phyloP scores from a whole-genome alignment of 1,140 invertebrate genomes.

The Leptinotarsa undecemlineata region DNA sequence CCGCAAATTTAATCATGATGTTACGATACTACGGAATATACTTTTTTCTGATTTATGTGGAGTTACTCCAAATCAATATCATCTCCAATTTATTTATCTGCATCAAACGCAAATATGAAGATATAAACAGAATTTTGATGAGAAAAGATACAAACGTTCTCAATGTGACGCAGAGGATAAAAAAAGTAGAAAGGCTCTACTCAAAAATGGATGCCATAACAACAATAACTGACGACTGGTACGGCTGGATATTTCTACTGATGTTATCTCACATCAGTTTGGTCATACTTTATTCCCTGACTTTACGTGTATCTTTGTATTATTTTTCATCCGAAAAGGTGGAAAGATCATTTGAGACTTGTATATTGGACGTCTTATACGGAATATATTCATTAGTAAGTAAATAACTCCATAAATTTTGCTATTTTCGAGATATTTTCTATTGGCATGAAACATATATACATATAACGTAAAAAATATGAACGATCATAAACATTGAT shows the following conservation, averaged over 20 bases:
- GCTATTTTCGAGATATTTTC: too few species aligned
- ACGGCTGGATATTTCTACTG: not conserved
- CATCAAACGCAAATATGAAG: not conserved
- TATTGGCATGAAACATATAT: too few species aligned
- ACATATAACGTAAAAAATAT: too few species aligned
- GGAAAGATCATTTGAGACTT: too few species aligned
- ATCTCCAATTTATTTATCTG: not conserved
- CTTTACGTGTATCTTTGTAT: too few species aligned
- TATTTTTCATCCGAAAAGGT: too few species aligned
- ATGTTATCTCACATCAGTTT: not conserved
- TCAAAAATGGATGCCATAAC: not conserved
- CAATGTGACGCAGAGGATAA: not conserved
- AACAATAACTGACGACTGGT: not conserved
- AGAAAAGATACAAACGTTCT: not conserved
- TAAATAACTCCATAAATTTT: too few species aligned
- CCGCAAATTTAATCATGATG: not conserved
- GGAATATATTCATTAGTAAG: too few species aligned
- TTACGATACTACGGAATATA: not conserved
- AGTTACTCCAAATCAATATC: not conserved
- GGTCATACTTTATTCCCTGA: not conserved
- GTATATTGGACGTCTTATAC: too few species aligned
- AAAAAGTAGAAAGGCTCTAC: not conserved
- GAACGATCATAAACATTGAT: too few species aligned
- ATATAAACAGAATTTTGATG: not conserved
- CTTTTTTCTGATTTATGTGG: not conserved